Percentiles rank a stretch among this genome's conserved stretches.
Evolutionary conservation across 2,113 vertebrate genomes (phyloP).

Genomic region (Pithys albifrons): DNA sequence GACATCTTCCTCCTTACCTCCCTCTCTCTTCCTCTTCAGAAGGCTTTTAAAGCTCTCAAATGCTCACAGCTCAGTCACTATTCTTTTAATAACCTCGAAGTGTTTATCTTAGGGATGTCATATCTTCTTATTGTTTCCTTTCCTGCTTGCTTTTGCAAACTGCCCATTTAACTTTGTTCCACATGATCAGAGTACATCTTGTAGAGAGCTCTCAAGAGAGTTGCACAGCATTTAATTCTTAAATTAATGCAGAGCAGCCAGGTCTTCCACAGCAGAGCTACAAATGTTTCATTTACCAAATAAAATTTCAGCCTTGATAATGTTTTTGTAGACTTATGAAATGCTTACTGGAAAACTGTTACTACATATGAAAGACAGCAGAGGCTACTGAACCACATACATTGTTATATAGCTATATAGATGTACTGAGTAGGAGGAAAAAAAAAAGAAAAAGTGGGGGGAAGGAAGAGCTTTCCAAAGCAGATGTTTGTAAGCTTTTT

Average conservation of each 20-base stretch:
- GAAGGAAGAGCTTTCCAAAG: not conserved
- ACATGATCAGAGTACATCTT: not conserved
- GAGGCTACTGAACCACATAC: not conserved
- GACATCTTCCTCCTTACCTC: not conserved
- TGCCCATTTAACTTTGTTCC: slow-evolving; percentile 10
- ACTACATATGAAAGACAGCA: not conserved
- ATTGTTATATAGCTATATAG: not conserved
- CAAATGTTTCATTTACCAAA: not conserved
- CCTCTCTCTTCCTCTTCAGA: not conserved
- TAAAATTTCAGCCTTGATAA: not conserved
- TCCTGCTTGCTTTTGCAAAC: not conserved
- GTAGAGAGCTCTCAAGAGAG: not conserved
- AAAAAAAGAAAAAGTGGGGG: not conserved
- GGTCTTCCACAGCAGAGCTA: not conserved
- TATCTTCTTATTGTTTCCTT: slow-evolving; percentile 37
- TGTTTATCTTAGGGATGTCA: slow-evolving; percentile 21
- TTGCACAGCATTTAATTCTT: not conserved
- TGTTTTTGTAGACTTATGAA: not conserved
- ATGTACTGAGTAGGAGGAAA: not conserved
- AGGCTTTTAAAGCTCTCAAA: slow-evolving; percentile 4
- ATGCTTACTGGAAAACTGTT: not conserved
- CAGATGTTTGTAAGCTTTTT: slow-evolving; percentile 52
- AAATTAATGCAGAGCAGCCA: not conserved
- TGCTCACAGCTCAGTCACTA: not conserved
- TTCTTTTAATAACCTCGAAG: slow-evolving; percentile 6